Evolutionary conservation across 2,888 invertebrate genomes (phyloP).

Genomic region (Drosophila ustulata): DNA sequence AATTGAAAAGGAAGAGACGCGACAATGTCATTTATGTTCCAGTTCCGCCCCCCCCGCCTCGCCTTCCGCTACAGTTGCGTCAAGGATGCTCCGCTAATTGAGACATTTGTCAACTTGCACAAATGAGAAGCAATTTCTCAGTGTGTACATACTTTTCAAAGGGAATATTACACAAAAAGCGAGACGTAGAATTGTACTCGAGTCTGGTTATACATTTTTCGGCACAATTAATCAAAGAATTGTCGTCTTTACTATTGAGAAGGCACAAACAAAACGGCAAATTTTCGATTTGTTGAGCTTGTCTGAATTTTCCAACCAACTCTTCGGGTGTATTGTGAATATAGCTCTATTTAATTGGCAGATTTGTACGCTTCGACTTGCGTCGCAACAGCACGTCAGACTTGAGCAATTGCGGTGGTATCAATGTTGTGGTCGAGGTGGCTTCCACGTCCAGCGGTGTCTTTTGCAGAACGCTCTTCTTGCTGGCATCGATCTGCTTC

Average conservation of each 20-base stretch:
- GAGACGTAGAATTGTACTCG: background rate
- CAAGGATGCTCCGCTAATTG: constrained; percentile 61
- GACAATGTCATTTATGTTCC: constrained; percentile 48
- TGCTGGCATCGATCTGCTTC: background rate
- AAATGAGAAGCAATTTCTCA: constrained; percentile 68
- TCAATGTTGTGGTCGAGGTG: constrained; percentile 34
- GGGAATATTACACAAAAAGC: background rate
- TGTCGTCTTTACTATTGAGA: background rate
- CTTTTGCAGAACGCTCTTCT: constrained; percentile 9
- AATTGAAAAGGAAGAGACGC: constrained; percentile 65
- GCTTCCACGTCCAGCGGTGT: background rate
- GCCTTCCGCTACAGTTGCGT: background rate
- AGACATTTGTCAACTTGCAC: constrained; percentile 72
- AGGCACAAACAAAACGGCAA: constrained; percentile 29
- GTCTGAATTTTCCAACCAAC: constrained; percentile 2
- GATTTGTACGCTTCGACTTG: constrained; percentile 31
- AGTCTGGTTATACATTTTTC: background rate
- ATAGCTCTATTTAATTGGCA: constrained; percentile 20
- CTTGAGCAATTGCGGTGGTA: constrained; percentile 15
- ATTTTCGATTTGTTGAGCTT: constrained; percentile 28
- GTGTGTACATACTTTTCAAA: constrained; percentile 2
- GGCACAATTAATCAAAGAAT: constrained; percentile 12
- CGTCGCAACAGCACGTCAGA: background rate
- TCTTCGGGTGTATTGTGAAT: background rate
- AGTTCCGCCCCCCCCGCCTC: background rate